These are phyloP conservation scores for Actenoides hombroni DNA, from an alignment of 2,113 vertebrate genomes.

Conservation along the genomic window DNA sequence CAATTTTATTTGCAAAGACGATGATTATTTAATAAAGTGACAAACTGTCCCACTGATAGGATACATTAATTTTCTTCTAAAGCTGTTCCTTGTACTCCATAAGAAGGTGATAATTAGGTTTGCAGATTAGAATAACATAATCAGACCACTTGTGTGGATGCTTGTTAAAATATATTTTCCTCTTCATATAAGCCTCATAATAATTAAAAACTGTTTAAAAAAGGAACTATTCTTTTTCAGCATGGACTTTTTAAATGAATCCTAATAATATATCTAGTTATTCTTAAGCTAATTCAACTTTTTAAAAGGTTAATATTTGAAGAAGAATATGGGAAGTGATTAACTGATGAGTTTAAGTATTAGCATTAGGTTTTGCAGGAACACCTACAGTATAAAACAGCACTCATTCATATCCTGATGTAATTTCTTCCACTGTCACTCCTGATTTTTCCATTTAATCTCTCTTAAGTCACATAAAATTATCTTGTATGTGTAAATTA, in stretches of 20 bases:
- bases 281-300: slow-evolving; percentile 59
- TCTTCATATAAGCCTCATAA: slow-evolving; percentile 70
- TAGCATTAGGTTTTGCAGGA: slow-evolving; percentile 63
- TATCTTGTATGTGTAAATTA: slow-evolving; percentile 72
- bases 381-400: slow-evolving; percentile 68
- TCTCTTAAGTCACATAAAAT: slow-evolving; percentile 67
- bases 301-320: slow-evolving; percentile 68
- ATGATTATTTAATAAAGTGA: slow-evolving; percentile 86
- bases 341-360: slow-evolving; percentile 70
- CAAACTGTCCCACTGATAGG: slow-evolving; percentile 93
- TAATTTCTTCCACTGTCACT: slow-evolving; percentile 75
- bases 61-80: slow-evolving; percentile 92
- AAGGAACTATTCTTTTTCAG: slow-evolving; percentile 55
- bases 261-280: slow-evolving; percentile 57
- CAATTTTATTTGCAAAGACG: slow-evolving; percentile 76
- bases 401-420: slow-evolving; percentile 77
- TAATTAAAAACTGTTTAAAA: slow-evolving; percentile 74
- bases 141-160: slow-evolving; percentile 83
- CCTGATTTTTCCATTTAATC: slow-evolving; percentile 71
- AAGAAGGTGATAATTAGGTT: slow-evolving; percentile 99
- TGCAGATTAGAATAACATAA: slow-evolving; percentile 94
- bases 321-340: slow-evolving; percentile 69
- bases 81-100: slow-evolving; percentile 83
- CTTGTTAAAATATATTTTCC: slow-evolving; percentile 87
- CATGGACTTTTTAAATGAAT: slow-evolving; percentile 59